phyloP scores from a whole-genome alignment of 2,113 vertebrate genomes.

The Phaethon lepturus region DNA sequence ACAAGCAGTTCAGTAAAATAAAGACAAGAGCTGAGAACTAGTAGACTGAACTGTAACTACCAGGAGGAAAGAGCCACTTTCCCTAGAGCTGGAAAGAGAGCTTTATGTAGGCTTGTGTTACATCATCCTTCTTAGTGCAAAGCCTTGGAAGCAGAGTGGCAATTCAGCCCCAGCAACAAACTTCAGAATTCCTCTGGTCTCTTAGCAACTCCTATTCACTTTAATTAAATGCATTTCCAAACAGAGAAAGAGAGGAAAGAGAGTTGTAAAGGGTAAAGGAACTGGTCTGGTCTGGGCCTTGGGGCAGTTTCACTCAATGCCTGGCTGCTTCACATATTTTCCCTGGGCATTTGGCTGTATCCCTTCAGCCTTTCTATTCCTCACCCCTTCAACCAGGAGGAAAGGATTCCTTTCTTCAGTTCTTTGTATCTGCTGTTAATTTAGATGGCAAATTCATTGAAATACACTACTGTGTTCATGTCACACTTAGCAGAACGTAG shows the following conservation, averaged over 20 bases:
- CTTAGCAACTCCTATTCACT: constrained; percentile 65
- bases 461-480: background rate
- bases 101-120: background rate
- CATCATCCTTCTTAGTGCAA: background rate
- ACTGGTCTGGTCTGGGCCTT: background rate
- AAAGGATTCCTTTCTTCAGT: background rate
- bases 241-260: constrained; percentile 15
- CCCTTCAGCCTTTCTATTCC: background rate
- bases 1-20: background rate
- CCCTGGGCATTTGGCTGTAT: background rate
- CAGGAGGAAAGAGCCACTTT: background rate
- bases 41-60: background rate
- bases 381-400: background rate
- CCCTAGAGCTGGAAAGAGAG: background rate
- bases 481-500: background rate
- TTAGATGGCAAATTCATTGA: background rate
- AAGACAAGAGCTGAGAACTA: background rate
- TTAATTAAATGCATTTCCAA: constrained; percentile 57
- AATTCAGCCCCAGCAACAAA: constrained; percentile 53
- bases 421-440: background rate
- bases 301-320: background rate
- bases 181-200: constrained; percentile 53
- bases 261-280: constrained; percentile 3
- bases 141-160: background rate
- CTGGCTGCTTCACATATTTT: constrained; percentile 12